These are phyloP conservation scores for Eutolmus rufibarbis DNA, from an alignment of 2,888 invertebrate genomes.

Conservation along the genomic window DNA sequence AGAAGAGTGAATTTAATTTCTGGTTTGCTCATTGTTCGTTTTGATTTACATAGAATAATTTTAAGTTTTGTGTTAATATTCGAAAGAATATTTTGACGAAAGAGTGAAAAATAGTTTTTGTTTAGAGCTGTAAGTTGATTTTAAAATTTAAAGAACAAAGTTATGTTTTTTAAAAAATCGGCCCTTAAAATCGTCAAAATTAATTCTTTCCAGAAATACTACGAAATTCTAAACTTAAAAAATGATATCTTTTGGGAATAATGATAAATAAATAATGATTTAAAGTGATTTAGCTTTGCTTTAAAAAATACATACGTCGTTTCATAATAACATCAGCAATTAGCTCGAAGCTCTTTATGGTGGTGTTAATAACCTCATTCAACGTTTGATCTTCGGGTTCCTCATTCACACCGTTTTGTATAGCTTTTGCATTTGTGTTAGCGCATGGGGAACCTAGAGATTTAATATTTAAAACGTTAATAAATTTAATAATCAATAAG, in stretches of 20 bases:
- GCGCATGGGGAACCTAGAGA: neutral
- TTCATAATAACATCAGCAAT: neutral
- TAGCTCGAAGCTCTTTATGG: neutral
- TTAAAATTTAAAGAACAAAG: no score
- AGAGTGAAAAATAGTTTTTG: no score
- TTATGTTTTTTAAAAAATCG: neutral
- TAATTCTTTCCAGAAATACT: no score
- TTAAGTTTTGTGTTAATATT: no score
- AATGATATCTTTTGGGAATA: neutral
- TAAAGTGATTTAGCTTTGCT: neutral
- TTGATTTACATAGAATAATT: no score
- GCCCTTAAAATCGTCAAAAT: no score
- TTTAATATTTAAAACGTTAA: neutral
- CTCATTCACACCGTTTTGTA: neutral
- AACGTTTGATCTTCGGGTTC: neutral
- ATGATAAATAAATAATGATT: neutral
- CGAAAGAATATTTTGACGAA: no score
- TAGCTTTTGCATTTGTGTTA: neutral
- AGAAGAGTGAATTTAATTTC: neutral
- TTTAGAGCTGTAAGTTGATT: no score
- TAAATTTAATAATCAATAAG: neutral
- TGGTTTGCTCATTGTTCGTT: no score
- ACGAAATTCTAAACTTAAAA: neutral
- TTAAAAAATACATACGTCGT: neutral
- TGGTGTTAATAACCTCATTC: neutral